Percentiles rank a stretch among this genome's conserved stretches.
Conservation (phyloP, 2,797 vertebrate genomes). For the Salarias fasciatus region DNA sequence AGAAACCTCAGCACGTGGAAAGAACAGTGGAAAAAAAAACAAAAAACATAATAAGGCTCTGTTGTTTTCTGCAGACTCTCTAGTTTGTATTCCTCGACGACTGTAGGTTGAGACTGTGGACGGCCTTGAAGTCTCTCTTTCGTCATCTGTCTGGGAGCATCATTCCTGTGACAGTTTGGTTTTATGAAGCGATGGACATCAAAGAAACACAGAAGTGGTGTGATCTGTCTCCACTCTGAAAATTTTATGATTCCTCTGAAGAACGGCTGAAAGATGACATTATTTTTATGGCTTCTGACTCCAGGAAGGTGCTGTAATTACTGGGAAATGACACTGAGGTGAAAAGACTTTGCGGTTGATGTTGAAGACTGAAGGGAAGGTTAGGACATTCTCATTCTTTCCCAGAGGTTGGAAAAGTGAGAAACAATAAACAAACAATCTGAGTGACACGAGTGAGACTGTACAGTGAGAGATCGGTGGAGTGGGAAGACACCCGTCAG, state of each 20-base stretch:
- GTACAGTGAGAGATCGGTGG: neutral
- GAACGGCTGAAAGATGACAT: conserved; percentile 23
- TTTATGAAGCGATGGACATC: conserved; percentile 40
- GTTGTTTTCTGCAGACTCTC: neutral
- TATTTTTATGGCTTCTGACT: conserved; percentile 38
- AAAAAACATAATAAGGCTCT: neutral
- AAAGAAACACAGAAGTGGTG: conserved; percentile 50
- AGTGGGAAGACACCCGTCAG: neutral
- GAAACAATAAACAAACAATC: neutral
- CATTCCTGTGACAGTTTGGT: conserved; percentile 35
- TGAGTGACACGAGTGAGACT: neutral
- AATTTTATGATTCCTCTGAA: conserved; percentile 37
- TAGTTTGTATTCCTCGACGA: conserved; percentile 14
- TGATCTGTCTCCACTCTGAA: conserved; percentile 37
- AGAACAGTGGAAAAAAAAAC: too few species aligned
- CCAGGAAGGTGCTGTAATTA: conserved; percentile 43
- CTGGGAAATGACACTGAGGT: conserved; percentile 30
- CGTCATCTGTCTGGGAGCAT: conserved; percentile 34
- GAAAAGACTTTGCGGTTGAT: conserved; percentile 30
- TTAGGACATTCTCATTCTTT: neutral
- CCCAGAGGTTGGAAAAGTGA: neutral
- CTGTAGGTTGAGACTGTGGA: conserved; percentile 5
- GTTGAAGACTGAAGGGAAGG: neutral
- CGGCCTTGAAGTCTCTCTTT: conserved; percentile 33
- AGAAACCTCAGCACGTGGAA: neutral